Conservation (phyloP, 2,113 vertebrate species). For the Nipponia nippon region DNA sequence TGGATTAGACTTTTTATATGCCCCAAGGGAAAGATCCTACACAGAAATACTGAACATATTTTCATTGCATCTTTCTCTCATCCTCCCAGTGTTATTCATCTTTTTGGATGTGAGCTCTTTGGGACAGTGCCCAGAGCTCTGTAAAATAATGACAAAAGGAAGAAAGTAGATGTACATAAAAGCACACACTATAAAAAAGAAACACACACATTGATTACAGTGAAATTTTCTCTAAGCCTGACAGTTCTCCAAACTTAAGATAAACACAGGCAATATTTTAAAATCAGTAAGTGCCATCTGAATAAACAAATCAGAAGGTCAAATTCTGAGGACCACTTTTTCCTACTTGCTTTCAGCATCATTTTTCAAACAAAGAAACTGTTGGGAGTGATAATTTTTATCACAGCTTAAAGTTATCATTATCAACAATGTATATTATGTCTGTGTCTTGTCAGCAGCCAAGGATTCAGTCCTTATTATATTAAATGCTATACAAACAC, state of each 20-base stretch:
- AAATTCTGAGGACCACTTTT: background rate
- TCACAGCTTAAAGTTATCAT: background rate
- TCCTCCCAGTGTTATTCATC: background rate
- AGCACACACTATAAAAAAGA: background rate
- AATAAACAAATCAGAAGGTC: background rate
- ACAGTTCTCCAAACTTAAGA: background rate
- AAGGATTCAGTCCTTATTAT: background rate
- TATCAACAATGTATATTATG: background rate
- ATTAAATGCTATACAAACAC: background rate
- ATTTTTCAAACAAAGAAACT: background rate
- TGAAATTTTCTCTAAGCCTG: background rate
- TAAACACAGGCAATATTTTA: background rate
- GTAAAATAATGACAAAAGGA: background rate
- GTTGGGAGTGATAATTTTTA: background rate
- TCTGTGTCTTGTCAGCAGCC: background rate
- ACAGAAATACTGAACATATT: background rate
- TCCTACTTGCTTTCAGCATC: background rate
- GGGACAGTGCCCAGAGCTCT: background rate
- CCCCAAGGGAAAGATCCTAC: background rate
- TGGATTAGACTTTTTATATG: background rate
- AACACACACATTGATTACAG: background rate
- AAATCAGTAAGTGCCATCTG: background rate
- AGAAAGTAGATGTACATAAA: background rate
- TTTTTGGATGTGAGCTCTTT: background rate
- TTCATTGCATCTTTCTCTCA: background rate